Base-by-base conservation (phyloP, 2,113 vertebrate genomes). In the Alosa alosa region DNA sequence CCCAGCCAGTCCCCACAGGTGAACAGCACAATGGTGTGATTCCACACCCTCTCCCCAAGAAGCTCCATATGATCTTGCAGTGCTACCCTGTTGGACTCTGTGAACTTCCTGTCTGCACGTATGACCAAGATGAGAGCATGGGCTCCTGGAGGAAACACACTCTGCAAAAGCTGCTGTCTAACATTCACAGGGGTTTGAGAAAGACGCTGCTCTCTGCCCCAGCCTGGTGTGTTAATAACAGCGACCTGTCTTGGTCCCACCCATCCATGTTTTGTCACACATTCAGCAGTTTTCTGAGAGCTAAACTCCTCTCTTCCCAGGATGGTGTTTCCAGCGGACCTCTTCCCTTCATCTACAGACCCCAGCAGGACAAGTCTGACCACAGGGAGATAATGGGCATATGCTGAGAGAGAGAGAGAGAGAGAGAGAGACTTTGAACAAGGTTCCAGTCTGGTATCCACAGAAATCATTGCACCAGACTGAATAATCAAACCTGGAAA, bases 121-220 rank as follows among this genome's bases (percentile, higher is more conserved):
- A 78, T 78, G 10, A 78, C 31, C 31, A 78, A 39, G 31, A 78
- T 9, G 31, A 78, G 31, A 17, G 72, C 31, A 15, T 39, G 31
- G 31, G 39, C 72, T 13, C 72, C 72, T 17, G 72, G 72, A 78
- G 72, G 72, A 39, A 78, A 78, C 11, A 78, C 72, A 78, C 72
- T 41, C 11, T 78, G 25, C 36, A 78, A 11, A 17, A 39, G 25
- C 31, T 72, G 64, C 10, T 78, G 31, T 15, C 5, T 9, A 39
- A 78, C 72, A 36, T 4, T 39, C 15, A 0, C 31, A 15, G 72
- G 72, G 3, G 72, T 78, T 5, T 39, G 36, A 13, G 72, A 39
- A 17, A 78, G 25, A 17, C 72, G 11, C 72, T 78, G 13, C 2
- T 39, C 31, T 13, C 72, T 78, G 15, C 31, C 72, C 72, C 72